Percentiles rank a stretch among this genome's conserved stretches.
These are phyloP conservation scores for Mesoclemmys tuberculata DNA, from an alignment of 2,113 vertebrate genomes.

Conservation along the genomic window DNA sequence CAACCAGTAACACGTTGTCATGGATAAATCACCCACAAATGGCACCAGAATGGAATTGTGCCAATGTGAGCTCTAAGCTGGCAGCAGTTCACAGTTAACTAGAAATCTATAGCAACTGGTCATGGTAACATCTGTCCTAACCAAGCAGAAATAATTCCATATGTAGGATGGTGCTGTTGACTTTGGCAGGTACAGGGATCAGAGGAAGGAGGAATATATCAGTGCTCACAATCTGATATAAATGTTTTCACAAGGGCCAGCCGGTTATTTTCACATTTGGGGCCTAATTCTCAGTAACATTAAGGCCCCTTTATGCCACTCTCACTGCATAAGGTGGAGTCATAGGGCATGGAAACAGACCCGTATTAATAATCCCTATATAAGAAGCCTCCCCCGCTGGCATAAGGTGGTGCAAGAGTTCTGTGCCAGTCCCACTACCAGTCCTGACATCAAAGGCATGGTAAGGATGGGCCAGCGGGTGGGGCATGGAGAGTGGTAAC, in stretches of 20 bases:
- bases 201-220: fast-evolving
- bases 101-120: background rate
- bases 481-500: background rate
- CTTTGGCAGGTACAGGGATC: background rate
- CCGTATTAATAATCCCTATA: background rate
- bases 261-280: background rate
- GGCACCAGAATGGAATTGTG: background rate
- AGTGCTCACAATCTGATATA: background rate
- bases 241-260: background rate
- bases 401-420: background rate
- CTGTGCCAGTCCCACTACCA: background rate
- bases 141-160: background rate
- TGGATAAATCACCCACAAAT: background rate
- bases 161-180: background rate
- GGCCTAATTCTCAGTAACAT: background rate
- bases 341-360: background rate
- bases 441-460: background rate
- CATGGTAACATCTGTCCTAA: background rate
- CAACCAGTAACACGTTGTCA: background rate
- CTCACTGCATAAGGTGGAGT: background rate
- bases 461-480: background rate
- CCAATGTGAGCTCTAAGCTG: background rate
- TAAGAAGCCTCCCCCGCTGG: background rate
- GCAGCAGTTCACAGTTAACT: background rate
- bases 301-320: background rate